These are phyloP conservation scores for Papilio xuthus DNA, from an alignment of 1,140 invertebrate genomes.

Conservation along the genomic window DNA sequence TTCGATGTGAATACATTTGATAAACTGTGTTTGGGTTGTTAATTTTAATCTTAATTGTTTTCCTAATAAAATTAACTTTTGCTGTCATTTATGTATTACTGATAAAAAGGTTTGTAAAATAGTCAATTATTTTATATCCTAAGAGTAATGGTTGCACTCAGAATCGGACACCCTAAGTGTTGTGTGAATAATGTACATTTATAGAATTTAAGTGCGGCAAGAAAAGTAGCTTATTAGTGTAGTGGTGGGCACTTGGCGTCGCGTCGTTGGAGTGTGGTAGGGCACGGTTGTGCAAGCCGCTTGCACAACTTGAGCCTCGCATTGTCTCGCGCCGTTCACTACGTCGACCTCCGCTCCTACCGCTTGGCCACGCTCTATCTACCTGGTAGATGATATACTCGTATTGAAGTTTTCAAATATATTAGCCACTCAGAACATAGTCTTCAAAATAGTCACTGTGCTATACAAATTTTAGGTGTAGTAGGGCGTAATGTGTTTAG, in stretches of 20 bases:
- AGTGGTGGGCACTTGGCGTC: slow-evolving; percentile 2
- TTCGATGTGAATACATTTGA: neutral
- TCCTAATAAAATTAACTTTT: neutral
- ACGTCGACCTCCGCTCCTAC: slow-evolving; percentile 69
- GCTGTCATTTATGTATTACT: neutral
- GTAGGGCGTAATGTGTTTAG: too few species aligned
- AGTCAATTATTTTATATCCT: neutral
- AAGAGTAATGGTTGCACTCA: neutral
- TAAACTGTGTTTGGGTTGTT: neutral
- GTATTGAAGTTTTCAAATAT: neutral
- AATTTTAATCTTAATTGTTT: neutral
- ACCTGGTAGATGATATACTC: slow-evolving; percentile 50
- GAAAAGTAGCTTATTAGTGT: slow-evolving; percentile 13
- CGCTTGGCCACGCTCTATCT: slow-evolving; percentile 61
- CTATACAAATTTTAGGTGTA: too few species aligned
- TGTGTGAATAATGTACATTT: too few species aligned
- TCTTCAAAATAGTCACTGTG: too few species aligned
- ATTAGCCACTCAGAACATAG: too few species aligned
- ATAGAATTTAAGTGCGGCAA: neutral
- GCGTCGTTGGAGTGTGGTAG: slow-evolving; percentile 44
- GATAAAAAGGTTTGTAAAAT: neutral
- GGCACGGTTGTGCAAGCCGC: slow-evolving; percentile 71
- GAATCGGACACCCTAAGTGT: too few species aligned
- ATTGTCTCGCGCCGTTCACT: slow-evolving; percentile 80
- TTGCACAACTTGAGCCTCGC: slow-evolving; percentile 75